phyloP scores from a whole-genome alignment of 1,140 invertebrate species.

The Rhynchophorus ferrugineus region DNA sequence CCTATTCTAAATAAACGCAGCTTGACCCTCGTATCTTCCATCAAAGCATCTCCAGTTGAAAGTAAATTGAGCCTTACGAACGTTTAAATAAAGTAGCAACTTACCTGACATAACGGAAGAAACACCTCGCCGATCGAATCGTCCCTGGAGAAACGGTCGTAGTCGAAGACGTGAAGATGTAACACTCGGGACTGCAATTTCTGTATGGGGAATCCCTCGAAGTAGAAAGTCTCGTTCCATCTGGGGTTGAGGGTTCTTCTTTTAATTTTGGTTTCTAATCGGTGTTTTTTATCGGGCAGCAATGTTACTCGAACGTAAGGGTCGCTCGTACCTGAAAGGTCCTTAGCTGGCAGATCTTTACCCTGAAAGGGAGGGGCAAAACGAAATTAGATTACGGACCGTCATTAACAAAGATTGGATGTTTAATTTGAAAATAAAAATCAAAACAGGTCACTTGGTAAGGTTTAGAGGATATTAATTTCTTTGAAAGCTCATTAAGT shows the following conservation, averaged over 20 bases:
- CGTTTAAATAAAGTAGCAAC: no score
- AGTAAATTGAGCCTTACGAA: no score
- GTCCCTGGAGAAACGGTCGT: conserved; percentile 89
- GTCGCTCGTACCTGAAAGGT: conserved; percentile 89
- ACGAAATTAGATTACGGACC: background rate
- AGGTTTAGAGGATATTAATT: no score
- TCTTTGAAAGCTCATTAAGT: no score
- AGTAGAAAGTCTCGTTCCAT: conserved; percentile 98
- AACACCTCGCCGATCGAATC: conserved; percentile 96
- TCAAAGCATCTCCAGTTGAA: no score
- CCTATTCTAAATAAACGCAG: no score
- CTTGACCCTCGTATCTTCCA: no score
- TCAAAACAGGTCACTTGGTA: no score
- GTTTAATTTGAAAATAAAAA: no score
- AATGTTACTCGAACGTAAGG: conserved; percentile 88
- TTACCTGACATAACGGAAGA: conserved; percentile 84
- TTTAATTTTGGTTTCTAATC: conserved; percentile 95
- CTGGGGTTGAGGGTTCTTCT: conserved; percentile 88
- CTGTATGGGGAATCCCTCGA: conserved; percentile 92
- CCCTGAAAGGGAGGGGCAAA: conserved; percentile 50
- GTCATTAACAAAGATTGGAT: background rate
- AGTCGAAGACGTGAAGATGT: conserved; percentile 92
- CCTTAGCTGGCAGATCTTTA: conserved; percentile 89
- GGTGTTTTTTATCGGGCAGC: conserved; percentile 91
- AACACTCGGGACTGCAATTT: conserved; percentile 86